Evolutionary conservation across 2,888 invertebrate species (phyloP).

Genomic region (Microchrysa polita): DNA sequence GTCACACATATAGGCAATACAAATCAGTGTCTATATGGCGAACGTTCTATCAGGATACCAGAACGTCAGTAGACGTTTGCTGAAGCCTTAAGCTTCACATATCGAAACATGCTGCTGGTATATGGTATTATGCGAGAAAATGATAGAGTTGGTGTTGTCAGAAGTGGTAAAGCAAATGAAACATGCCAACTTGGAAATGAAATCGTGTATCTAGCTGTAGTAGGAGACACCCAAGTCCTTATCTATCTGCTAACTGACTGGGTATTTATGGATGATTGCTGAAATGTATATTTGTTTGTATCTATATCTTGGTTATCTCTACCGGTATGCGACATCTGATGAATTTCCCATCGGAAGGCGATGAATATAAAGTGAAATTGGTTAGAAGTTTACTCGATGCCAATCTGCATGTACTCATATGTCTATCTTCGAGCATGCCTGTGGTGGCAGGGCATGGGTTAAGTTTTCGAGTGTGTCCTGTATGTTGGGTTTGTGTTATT

Average conservation of each 20-base stretch:
- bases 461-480: background rate
- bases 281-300: background rate
- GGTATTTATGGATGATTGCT: no score
- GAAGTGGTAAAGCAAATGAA: conserved; percentile 15
- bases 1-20: no score
- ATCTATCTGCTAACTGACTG: no score
- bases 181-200: background rate
- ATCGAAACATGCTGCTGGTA: background rate
- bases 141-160: background rate
- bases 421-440: no score
- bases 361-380: conserved; percentile 14
- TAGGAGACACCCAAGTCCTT: no score
- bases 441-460: no score
- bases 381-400: background rate
- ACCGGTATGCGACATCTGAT: conserved; percentile 19
- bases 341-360: conserved; percentile 18
- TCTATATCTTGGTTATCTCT: background rate
- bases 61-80: no score
- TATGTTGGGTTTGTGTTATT: background rate
- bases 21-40: no score
- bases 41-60: no score
- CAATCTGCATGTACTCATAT: no score
- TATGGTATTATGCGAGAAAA: background rate
- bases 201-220: conserved; percentile 3
- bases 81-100: no score